Conservation (phyloP, 2,797 vertebrate genomes). For the Trematomus bernacchii region DNA sequence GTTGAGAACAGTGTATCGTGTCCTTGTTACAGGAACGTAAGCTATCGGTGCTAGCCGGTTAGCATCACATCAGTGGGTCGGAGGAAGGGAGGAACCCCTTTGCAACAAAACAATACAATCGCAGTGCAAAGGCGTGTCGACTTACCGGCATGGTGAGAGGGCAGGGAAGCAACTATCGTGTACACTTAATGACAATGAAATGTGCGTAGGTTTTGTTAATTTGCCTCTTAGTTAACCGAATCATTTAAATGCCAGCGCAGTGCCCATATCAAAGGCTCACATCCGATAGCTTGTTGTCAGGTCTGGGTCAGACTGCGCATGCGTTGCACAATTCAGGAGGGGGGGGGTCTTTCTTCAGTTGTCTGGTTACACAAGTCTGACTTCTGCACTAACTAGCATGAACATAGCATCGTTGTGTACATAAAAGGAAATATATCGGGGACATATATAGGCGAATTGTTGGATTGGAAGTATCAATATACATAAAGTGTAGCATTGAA, state of each 20-base stretch:
- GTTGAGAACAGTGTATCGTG: background rate
- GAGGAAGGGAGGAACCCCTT: constrained; percentile 77
- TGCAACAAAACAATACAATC: constrained; percentile 46
- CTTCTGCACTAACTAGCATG: background rate
- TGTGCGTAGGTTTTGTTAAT: constrained; percentile 7
- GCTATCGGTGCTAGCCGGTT: constrained; percentile 74
- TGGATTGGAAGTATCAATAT: background rate
- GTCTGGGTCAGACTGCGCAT: constrained; percentile 56
- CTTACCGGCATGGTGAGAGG: constrained; percentile 84
- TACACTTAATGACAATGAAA: background rate
- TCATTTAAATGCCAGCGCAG: constrained; percentile 47
- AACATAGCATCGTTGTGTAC: background rate
- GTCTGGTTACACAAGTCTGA: background rate
- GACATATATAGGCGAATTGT: background rate
- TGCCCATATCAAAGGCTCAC: constrained; percentile 49
- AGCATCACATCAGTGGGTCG: constrained; percentile 71
- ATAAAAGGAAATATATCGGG: background rate
- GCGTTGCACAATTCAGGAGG: constrained; percentile 17
- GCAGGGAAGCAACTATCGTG: background rate
- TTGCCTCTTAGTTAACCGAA: constrained; percentile 33
- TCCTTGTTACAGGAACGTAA: background rate
- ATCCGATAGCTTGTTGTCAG: constrained; percentile 55
- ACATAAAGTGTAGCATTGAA: background rate
- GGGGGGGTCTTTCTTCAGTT: background rate
- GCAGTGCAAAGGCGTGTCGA: constrained; percentile 16